Conservation (phyloP, 2,113 vertebrate species). For the Seriola aureovittata region DNA sequence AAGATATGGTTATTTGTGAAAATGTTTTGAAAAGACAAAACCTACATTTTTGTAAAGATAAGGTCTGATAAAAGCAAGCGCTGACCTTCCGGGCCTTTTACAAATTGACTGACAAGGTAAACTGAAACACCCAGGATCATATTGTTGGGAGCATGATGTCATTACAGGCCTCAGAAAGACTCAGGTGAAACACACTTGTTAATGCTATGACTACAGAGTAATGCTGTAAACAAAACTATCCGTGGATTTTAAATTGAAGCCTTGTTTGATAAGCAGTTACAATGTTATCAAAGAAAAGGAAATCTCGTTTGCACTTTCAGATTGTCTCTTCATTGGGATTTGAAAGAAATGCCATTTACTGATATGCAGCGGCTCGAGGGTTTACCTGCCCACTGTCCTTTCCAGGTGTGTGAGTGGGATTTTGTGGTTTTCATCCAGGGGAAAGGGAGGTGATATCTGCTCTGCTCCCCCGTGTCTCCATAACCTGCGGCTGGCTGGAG, state of each 20-base stretch:
- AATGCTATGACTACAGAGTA: constrained; percentile 21
- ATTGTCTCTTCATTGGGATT: background rate
- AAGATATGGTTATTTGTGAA: constrained; percentile 35
- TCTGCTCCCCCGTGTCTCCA: constrained; percentile 85
- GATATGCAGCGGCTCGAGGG: background rate
- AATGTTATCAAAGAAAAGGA: background rate
- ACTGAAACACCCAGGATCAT: constrained; percentile 61
- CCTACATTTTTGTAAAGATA: constrained; percentile 49
- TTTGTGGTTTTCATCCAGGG: constrained; percentile 99
- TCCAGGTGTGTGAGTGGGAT: constrained; percentile 93
- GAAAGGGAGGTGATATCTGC: constrained; percentile 90
- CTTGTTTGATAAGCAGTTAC: background rate
- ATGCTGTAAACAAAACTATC: background rate
- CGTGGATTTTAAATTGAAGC: background rate
- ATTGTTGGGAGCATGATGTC: constrained; percentile 56
- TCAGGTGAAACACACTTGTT: background rate
- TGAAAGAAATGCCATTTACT: background rate
- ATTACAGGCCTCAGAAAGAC: constrained; percentile 35
- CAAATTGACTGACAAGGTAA: constrained; percentile 66
- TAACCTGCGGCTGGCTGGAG: constrained; percentile 86
- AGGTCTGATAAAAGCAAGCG: constrained; percentile 34
- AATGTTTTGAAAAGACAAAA: constrained; percentile 33
- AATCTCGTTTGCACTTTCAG: background rate
- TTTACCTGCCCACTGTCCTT: constrained; percentile 96
- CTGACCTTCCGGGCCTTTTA: constrained; percentile 51